These are phyloP conservation scores for Diaprepes abbreviatus DNA, from an alignment of 2,888 invertebrate species.

Conservation along the genomic window DNA sequence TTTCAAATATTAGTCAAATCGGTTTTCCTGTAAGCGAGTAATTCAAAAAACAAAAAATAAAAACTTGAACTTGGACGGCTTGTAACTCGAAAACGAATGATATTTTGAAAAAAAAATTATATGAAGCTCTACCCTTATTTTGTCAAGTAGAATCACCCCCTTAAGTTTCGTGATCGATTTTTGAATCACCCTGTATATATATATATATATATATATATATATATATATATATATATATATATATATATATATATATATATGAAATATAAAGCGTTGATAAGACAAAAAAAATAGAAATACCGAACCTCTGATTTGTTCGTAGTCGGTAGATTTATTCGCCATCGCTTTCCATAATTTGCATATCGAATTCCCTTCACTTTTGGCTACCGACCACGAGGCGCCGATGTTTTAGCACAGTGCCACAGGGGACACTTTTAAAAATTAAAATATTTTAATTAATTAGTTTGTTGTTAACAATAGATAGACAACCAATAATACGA, in stretches of 20 bases:
- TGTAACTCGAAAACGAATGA: no score
- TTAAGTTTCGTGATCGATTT: no score
- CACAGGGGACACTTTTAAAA: neutral
- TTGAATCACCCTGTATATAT: no score
- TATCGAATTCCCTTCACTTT: constrained; percentile 58
- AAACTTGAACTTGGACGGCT: no score
- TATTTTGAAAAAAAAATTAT: no score
- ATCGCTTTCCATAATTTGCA: constrained; percentile 59
- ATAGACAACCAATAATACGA: constrained; percentile 8
- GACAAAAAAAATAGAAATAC: neutral
- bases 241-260: neutral
- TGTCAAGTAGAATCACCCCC: no score
- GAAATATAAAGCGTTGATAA: neutral
- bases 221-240: no score
- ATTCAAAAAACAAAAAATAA: no score
- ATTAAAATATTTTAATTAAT: neutral
- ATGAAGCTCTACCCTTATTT: no score
- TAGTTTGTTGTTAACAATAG: neutral
- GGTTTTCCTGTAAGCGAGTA: no score
- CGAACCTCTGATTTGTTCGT: neutral
- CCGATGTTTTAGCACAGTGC: neutral
- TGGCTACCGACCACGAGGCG: constrained; percentile 32
- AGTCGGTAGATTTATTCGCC: constrained; percentile 8
- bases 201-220: no score
- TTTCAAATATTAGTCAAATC: no score